These are phyloP conservation scores for Leucophenga maculata DNA, from an alignment of 2,888 invertebrate species.

Conservation along the genomic window DNA sequence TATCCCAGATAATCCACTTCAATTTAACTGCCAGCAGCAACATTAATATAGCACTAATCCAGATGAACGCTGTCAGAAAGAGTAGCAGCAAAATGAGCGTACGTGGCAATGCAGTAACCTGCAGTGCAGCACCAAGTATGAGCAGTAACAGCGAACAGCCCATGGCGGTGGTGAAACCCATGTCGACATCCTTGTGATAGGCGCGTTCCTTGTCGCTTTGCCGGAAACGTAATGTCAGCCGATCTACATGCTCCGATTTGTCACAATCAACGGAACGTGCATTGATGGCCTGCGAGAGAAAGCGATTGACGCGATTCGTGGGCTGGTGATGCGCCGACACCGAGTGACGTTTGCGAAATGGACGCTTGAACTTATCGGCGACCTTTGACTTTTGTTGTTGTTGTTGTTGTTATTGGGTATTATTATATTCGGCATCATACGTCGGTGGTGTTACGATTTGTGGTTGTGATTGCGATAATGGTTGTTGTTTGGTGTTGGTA, in stretches of 20 bases:
- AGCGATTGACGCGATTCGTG: constrained; percentile 92
- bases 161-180: constrained; percentile 87
- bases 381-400: constrained; percentile 73
- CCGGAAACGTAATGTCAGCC: constrained; percentile 88
- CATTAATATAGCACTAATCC: constrained; percentile 90
- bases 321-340: constrained; percentile 87
- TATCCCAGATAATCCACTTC: constrained; percentile 88
- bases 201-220: constrained; percentile 88
- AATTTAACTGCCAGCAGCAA: constrained; percentile 86
- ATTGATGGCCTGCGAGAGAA: constrained; percentile 91
- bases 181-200: constrained; percentile 89
- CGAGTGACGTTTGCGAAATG: constrained; percentile 89
- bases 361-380: constrained; percentile 89
- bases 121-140: constrained; percentile 83
- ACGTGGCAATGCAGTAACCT: constrained; percentile 84
- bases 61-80: constrained; percentile 91
- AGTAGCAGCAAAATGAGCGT: constrained; percentile 87
- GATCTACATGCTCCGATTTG: constrained; percentile 90
- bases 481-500: not conserved
- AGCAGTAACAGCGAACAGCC: constrained; percentile 84
- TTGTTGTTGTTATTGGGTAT: not conserved
- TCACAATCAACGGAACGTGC: constrained; percentile 92
- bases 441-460: not conserved
- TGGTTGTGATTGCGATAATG: not conserved
- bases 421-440: no score